Evolutionary conservation across 2,113 vertebrate genomes (phyloP).

Genomic region (Ochotona princeps): DNA sequence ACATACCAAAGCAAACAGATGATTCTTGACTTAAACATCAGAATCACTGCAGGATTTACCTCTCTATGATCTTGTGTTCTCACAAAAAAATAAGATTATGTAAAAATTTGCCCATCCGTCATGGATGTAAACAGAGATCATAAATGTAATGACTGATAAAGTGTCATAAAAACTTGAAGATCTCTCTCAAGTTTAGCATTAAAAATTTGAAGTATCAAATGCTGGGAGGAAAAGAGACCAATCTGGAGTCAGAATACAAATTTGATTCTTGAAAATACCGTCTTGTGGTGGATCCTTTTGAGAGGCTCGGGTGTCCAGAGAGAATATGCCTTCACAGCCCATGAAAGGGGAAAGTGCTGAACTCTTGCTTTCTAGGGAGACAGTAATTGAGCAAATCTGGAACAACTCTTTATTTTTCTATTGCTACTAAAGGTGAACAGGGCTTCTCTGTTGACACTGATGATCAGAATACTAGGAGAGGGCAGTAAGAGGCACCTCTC

Average conservation of each 20-base stretch:
- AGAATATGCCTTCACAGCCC: background rate
- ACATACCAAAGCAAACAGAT: background rate
- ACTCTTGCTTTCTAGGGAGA: constrained; percentile 29
- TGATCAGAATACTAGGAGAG: constrained; percentile 73
- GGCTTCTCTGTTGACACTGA: constrained; percentile 71
- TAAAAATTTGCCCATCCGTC: background rate
- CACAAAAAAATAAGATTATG: background rate
- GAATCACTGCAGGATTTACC: background rate
- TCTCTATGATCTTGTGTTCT: background rate
- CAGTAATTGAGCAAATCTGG: constrained; percentile 72
- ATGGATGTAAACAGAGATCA: background rate
- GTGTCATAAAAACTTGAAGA: background rate
- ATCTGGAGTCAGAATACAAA: background rate
- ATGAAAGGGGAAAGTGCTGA: constrained; percentile 51
- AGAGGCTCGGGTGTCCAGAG: background rate
- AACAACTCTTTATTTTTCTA: constrained; percentile 58
- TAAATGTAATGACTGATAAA: background rate
- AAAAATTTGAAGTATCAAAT: background rate
- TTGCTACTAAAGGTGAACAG: constrained; percentile 26
- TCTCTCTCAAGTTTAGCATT: background rate
- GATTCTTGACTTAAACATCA: background rate
- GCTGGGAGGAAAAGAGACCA: background rate
- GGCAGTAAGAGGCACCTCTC: constrained; percentile 60
- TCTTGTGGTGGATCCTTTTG: background rate
- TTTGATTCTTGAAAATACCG: background rate